Evolutionary conservation across 2,888 invertebrate genomes (phyloP).

Genomic region (Exocentrus adspersus): DNA sequence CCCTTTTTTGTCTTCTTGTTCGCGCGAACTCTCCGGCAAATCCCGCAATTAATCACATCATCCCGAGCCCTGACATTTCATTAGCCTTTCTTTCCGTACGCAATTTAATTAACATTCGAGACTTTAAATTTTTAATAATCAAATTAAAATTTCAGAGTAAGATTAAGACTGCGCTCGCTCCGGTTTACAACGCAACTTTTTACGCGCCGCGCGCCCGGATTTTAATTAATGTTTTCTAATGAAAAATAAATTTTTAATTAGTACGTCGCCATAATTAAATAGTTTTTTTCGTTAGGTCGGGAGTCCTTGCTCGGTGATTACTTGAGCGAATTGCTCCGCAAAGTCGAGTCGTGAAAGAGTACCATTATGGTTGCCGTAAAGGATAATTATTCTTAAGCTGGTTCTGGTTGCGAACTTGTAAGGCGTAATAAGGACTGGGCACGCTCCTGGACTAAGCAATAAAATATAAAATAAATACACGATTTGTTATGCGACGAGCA

Average conservation of each 20-base stretch:
- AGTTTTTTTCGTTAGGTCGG: conserved; percentile 36
- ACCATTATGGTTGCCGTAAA: neutral
- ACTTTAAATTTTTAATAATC: conserved; percentile 64
- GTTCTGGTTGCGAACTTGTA: neutral
- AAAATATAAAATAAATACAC: too few relatives aligned
- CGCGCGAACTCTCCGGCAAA: conserved; percentile 43
- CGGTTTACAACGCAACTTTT: conserved; percentile 49
- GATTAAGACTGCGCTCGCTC: conserved; percentile 53
- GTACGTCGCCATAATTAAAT: conserved; percentile 47
- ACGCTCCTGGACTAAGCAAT: too few relatives aligned
- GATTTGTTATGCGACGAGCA: too few relatives aligned
- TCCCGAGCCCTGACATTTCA: conserved; percentile 63
- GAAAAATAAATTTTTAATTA: conserved; percentile 50
- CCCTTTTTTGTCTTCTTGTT: conserved; percentile 23
- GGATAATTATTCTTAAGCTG: neutral
- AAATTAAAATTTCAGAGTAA: conserved; percentile 58
- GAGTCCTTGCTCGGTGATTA: conserved; percentile 5
- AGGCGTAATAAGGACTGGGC: neutral
- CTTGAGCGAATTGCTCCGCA: neutral
- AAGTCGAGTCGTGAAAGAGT: neutral
- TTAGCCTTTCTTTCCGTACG: conserved; percentile 63
- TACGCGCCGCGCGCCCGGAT: conserved; percentile 15
- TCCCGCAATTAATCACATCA: conserved; percentile 64
- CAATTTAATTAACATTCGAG: conserved; percentile 65
- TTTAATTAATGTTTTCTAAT: conserved; percentile 39